Percentiles rank a stretch among this genome's conserved stretches.
phyloP scores from a whole-genome alignment of 1,140 invertebrate species.

The Chrysoperla carnea region DNA sequence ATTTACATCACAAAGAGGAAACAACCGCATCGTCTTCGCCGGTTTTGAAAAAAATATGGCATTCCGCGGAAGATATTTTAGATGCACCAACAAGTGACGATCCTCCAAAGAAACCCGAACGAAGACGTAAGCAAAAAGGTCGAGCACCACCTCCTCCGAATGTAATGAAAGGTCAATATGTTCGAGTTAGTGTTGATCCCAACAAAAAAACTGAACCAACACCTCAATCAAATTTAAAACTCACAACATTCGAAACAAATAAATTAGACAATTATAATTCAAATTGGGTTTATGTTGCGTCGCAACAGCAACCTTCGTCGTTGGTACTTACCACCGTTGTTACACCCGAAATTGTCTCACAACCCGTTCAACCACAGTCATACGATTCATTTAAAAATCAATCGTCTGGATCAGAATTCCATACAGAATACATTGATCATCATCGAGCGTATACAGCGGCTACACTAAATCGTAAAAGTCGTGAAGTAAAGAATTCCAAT shows the following conservation, averaged over 20 bases:
- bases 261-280: neutral
- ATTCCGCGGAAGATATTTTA: conserved; percentile 17
- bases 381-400: neutral
- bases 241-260: neutral
- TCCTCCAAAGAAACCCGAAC: conserved; percentile 15
- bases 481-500: neutral
- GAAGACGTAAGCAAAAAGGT: conserved; percentile 13
- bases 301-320: neutral
- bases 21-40: neutral
- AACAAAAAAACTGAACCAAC: conserved; percentile 1
- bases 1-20: neutral
- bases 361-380: neutral
- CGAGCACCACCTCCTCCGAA: conserved; percentile 14
- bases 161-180: conserved; percentile 17
- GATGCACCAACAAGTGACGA: conserved; percentile 2
- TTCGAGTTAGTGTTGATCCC: conserved; percentile 10
- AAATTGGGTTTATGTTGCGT: neutral
- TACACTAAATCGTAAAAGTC: neutral
- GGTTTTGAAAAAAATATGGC: conserved; percentile 15
- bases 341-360: neutral
- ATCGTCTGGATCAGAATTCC: neutral
- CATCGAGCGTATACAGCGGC: neutral
- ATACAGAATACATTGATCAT: neutral
- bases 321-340: neutral
- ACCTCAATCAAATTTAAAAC: neutral